Evolutionary conservation across 2,113 vertebrate species (phyloP).

Genomic region (Amphiprion ocellaris): DNA sequence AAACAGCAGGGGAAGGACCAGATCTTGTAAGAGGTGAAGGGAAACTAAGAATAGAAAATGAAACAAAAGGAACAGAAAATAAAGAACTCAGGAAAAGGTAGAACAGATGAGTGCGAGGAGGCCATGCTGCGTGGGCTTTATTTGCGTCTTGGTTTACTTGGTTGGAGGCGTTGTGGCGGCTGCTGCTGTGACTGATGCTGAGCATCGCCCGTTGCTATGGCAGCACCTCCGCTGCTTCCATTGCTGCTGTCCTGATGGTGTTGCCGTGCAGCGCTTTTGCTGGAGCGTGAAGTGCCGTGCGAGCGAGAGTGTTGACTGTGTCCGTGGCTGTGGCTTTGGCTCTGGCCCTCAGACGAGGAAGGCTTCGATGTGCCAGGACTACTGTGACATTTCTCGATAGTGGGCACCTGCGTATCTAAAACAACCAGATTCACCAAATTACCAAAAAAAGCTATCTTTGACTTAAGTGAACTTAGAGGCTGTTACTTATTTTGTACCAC

Average conservation of each 20-base stretch:
- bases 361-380: slow-evolving; percentile 97
- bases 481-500: slow-evolving; percentile 36
- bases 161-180: slow-evolving; percentile 94
- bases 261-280: slow-evolving; percentile 94
- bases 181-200: slow-evolving; percentile 91
- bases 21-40: slow-evolving; percentile 51
- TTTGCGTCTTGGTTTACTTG: slow-evolving; percentile 99
- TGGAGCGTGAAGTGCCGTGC: slow-evolving; percentile 92
- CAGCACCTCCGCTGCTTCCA: slow-evolving; percentile 72
- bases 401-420: slow-evolving; percentile 96
- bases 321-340: slow-evolving; percentile 83
- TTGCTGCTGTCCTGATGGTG: slow-evolving; percentile 88
- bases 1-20: slow-evolving; percentile 65
- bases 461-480: slow-evolving; percentile 35
- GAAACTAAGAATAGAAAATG: slow-evolving; percentile 52
- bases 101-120: slow-evolving; percentile 95
- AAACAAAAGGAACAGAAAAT: slow-evolving; percentile 64
- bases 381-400: slow-evolving; percentile 99
- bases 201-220: slow-evolving; percentile 92
- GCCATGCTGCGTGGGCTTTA: slow-evolving; percentile 98
- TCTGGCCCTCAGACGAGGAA: slow-evolving; percentile 92
- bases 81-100: slow-evolving; percentile 81
- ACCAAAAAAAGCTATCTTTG: slow-evolving; percentile 53
- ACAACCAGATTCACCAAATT: slow-evolving; percentile 85
- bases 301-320: slow-evolving; percentile 88